Evolutionary conservation across 2,888 invertebrate species (phyloP).

Genomic region (Omphaloscelis lunosa): DNA sequence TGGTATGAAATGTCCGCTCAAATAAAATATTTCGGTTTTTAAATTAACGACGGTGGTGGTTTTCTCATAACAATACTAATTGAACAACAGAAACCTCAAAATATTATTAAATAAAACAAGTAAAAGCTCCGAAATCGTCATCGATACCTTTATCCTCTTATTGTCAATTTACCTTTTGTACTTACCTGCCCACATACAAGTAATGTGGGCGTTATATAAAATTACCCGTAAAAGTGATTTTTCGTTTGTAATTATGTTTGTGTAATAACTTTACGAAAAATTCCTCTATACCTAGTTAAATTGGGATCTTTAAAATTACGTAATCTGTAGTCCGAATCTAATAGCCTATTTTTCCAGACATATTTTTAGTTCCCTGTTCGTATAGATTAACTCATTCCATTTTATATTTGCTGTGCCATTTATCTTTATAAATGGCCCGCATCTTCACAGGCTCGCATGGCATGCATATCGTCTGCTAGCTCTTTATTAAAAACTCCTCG

Average conservation of each 20-base stretch:
- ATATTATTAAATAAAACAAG: neutral
- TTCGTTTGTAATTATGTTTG: neutral
- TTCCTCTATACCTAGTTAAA: neutral
- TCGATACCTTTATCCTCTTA: neutral
- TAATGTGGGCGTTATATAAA: neutral
- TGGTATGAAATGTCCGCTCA: neutral
- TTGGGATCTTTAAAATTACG: neutral
- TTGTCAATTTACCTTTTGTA: neutral
- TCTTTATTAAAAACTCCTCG: conserved; percentile 60
- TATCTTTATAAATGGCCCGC: conserved; percentile 32
- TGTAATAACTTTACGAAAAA: neutral
- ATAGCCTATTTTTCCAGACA: neutral
- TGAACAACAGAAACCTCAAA: neutral
- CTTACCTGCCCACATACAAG: neutral
- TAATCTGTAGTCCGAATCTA: neutral
- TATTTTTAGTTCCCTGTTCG: neutral
- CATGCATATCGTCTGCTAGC: conserved; percentile 56
- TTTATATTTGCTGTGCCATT: conserved; percentile 36
- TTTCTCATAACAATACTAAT: neutral
- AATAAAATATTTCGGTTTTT: neutral
- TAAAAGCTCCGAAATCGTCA: neutral
- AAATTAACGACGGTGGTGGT: neutral
- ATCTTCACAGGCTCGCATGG: conserved; percentile 33
- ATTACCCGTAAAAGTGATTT: neutral
- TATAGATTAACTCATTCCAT: conserved; percentile 10